Evolutionary conservation across 2,797 vertebrate genomes (phyloP), one percentile per base, ranked within the genome.

Genomic region (Halcyon chelicuti): DNA sequence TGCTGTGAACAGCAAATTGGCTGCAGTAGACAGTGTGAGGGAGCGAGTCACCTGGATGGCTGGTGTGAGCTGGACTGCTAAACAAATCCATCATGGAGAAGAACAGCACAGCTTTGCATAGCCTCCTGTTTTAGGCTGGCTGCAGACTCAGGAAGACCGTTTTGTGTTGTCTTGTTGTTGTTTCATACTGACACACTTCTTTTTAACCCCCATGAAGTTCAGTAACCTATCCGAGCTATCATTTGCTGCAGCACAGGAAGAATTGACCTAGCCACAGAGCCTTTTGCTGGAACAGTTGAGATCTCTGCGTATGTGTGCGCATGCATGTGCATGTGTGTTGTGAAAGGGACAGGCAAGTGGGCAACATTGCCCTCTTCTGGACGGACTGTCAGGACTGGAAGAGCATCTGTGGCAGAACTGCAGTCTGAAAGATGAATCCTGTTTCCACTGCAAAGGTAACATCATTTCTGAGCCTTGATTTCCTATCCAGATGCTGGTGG

Each of bases 301-400:
- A 33, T 20, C 31, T 46, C 63, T 49, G 39, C 3, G 0, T 25
- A 1, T 8, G 21, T 5, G n/a, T 20, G 19, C 1, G 1, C 0
- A 1, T 51, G 19, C 33, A 2, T 23, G 42, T 47, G n/a, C 5
- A 0, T 62, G 13, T 9, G 16, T 71, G 33, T 19, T n/a, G 49
- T n/a, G 62, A 74, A 62, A 42, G 0, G 0, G 5, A 42, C 57
- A 88, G 92, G 92, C 78, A 94, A 66, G 44, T 83, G 73, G 57
- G 54, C 85, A 94, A 92, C 71, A 92, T 94, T 93, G 95, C 92
- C 94, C 94, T 94, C 94, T 96, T 85, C 95, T 96, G 96, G 96
- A 51, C 35, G 74, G 44, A 81, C 65, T 62, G 61, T 47, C 70
- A 26, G 58, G 72, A n/a, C n/a, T 72, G 72, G 72, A 71, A 72